phyloP scores from a whole-genome alignment of 1,140 invertebrate genomes.

The Sycobia sp. region DNA sequence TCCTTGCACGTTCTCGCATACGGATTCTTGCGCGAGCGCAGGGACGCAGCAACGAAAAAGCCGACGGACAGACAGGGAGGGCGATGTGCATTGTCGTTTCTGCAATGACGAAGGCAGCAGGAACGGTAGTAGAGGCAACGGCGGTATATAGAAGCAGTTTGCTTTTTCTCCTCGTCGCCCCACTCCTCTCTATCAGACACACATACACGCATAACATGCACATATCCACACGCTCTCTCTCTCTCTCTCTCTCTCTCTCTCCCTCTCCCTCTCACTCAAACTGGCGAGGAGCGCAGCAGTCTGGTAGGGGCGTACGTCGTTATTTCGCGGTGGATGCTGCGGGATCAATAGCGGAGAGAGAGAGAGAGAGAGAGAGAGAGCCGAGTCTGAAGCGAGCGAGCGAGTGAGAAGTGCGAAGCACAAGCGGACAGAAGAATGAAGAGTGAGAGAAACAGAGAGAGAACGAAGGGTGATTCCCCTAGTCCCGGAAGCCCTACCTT shows the following conservation, averaged over 20 bases:
- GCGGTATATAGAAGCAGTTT: background rate
- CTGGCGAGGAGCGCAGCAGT: too few relatives aligned
- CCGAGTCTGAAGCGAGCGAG: constrained; percentile 41
- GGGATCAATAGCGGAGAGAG: constrained; percentile 62
- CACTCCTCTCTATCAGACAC: too few relatives aligned
- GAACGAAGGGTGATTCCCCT: constrained; percentile 45
- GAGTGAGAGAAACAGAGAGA: constrained; percentile 41
- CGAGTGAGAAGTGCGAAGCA: constrained; percentile 36
- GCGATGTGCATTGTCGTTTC: background rate
- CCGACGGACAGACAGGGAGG: background rate
- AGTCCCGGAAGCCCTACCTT: constrained; percentile 38
- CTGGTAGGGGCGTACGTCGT: constrained; percentile 54
- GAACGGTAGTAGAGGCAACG: background rate
- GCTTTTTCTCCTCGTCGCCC: too few relatives aligned
- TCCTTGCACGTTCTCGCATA: too few relatives aligned
- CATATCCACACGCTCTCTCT: too few relatives aligned
- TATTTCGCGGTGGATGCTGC: constrained; percentile 63
- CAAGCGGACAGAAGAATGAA: constrained; percentile 33
- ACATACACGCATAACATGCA: too few relatives aligned
- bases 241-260: too few relatives aligned
- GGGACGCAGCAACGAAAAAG: background rate
- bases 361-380: constrained; percentile 49
- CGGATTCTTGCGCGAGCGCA: background rate
- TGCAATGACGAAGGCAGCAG: too few relatives aligned
- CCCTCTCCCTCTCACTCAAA: too few relatives aligned